phyloP scores from a whole-genome alignment of 2,888 invertebrate genomes.

The Thymelicus acteon region DNA sequence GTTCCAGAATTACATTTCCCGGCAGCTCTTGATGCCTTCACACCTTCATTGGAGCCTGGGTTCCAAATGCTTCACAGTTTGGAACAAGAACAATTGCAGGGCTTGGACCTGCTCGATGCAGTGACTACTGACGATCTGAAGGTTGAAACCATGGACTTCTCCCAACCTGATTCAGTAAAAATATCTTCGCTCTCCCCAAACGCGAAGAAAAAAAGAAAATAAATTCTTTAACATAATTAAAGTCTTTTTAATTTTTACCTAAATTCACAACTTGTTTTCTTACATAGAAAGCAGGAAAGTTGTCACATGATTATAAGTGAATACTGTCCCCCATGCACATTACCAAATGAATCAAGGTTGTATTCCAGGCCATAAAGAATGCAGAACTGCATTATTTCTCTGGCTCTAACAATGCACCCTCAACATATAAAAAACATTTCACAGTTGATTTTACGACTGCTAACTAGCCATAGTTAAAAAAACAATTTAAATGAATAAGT shows the following conservation, averaged over 20 bases:
- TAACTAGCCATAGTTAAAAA: no score
- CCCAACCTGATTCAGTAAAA: constrained; percentile 68
- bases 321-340: no score
- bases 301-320: no score
- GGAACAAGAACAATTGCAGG: constrained; percentile 84
- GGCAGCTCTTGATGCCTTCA: constrained; percentile 78
- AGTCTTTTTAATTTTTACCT: neutral
- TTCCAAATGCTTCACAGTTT: constrained; percentile 87
- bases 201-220: constrained; percentile 77
- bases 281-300: no score
- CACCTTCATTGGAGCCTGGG: constrained; percentile 86
- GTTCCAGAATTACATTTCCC: constrained; percentile 84
- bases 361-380: no score
- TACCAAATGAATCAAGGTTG: no score
- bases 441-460: no score
- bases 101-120: constrained; percentile 71
- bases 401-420: no score
- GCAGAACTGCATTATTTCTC: no score
- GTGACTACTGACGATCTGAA: constrained; percentile 73
- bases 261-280: neutral
- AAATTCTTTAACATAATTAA: constrained; percentile 43
- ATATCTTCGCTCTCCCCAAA: constrained; percentile 66
- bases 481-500: no score
- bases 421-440: no score
- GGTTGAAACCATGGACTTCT: constrained; percentile 74